phyloP scores from a whole-genome alignment of 2,888 invertebrate species.

The Heteropelma amictum region DNA sequence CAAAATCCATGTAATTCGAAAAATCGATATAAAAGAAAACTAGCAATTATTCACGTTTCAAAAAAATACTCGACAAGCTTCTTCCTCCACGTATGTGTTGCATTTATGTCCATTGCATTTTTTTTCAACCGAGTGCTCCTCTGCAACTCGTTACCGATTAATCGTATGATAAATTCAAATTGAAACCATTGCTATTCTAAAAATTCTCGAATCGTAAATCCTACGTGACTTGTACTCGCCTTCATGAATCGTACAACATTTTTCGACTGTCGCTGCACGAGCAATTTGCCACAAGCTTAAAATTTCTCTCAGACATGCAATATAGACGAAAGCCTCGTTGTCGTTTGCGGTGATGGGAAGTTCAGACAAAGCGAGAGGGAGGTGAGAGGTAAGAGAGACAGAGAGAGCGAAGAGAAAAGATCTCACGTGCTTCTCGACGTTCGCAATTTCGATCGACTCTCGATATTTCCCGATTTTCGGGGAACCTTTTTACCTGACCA shows the following conservation, averaged over 20 bases:
- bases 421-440: constrained; percentile 14
- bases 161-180: too few relatives aligned
- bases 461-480: constrained; percentile 49
- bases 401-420: constrained; percentile 5
- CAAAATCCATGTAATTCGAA: too few relatives aligned
- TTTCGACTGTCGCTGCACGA: constrained; percentile 3
- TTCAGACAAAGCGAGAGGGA: constrained; percentile 13
- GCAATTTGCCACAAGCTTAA: background rate
- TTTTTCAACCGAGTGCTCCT: too few relatives aligned
- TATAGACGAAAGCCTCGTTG: background rate
- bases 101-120: too few relatives aligned
- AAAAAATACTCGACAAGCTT: too few relatives aligned
- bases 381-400: background rate
- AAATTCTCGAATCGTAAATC: background rate
- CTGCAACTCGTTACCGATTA: too few relatives aligned
- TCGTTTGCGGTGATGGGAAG: background rate
- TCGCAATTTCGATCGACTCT: constrained; percentile 14
- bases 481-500: constrained; percentile 53
- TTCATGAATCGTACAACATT: background rate
- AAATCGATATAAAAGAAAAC: too few relatives aligned
- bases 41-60: too few relatives aligned
- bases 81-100: too few relatives aligned
- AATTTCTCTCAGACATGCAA: background rate
- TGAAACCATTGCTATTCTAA: too few relatives aligned
- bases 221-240: background rate